phyloP scores from a whole-genome alignment of 1,140 invertebrate genomes.

The Leptopilina clavipes region DNA sequence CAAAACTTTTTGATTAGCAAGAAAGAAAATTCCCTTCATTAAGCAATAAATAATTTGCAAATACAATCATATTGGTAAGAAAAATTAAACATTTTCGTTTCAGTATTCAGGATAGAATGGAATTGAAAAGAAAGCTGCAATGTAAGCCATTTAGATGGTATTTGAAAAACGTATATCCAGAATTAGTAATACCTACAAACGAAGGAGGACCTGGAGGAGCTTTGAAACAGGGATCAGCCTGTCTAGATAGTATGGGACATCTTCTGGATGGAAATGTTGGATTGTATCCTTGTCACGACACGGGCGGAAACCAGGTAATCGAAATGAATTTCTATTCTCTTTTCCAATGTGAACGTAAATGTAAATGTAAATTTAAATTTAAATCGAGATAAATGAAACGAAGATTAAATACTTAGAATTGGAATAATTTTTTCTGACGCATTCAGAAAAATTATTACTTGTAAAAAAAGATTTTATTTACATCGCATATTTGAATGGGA shows the following conservation, averaged over 20 bases:
- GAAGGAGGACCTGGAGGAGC: constrained; percentile 76
- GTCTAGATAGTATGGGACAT: constrained; percentile 95
- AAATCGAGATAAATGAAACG: too few relatives aligned
- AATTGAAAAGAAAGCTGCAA: constrained; percentile 86
- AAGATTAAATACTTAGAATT: too few relatives aligned
- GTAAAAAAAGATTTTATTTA: too few relatives aligned
- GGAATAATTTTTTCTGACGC: too few relatives aligned
- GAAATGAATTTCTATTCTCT: not conserved
- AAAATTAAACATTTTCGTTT: constrained; percentile 55
- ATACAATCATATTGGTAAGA: constrained; percentile 24
- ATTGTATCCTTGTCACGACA: constrained; percentile 94
- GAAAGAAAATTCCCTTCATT: too few relatives aligned
- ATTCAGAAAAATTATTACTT: too few relatives aligned
- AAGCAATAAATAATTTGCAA: too few relatives aligned
- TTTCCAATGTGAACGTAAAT: too few relatives aligned
- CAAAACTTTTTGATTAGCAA: constrained; percentile 27
- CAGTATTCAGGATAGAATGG: constrained; percentile 90
- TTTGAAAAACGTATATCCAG: constrained; percentile 96
- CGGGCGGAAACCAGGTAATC: constrained; percentile 93
- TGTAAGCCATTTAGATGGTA: constrained; percentile 99
- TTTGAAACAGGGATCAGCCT: constrained; percentile 86
- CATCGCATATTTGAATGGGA: too few relatives aligned
- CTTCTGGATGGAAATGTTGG: constrained; percentile 90
- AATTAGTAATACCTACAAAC: constrained; percentile 85
- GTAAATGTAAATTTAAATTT: too few relatives aligned